Conservation (phyloP, 2,888 invertebrate genomes). For the Hoplodrina blanda region DNA sequence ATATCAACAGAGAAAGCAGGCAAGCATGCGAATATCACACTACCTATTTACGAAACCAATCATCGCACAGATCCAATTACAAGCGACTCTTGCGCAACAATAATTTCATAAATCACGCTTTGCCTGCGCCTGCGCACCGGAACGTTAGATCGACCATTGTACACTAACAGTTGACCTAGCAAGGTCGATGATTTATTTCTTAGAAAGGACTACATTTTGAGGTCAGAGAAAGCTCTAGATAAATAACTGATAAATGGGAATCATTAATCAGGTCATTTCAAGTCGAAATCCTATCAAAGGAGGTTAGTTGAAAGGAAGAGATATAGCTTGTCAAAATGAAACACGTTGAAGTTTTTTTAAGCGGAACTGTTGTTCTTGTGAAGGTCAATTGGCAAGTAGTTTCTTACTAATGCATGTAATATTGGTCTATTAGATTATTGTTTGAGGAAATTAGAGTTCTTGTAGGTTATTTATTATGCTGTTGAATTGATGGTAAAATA, state of each 20-base stretch:
- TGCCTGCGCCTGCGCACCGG: constrained; percentile 53
- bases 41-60: constrained; percentile 41
- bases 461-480: constrained; percentile 13
- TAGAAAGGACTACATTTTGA: constrained; percentile 58
- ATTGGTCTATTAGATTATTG: constrained; percentile 38
- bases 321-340: constrained; percentile 20
- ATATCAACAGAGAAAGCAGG: constrained; percentile 35
- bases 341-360: constrained; percentile 21
- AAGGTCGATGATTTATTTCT: constrained; percentile 68
- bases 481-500: background rate
- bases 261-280: constrained; percentile 25
- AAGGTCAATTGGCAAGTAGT: constrained; percentile 43
- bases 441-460: constrained; percentile 42
- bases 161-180: constrained; percentile 69
- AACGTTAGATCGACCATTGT: constrained; percentile 47
- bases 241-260: constrained; percentile 28
- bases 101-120: constrained; percentile 59
- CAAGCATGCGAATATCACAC: constrained; percentile 19
- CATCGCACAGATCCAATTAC: constrained; percentile 58
- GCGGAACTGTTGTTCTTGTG: constrained; percentile 32
- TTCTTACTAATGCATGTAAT: constrained; percentile 23
- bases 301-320: background rate
- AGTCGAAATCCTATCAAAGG: constrained; percentile 13
- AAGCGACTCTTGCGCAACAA: constrained; percentile 57
- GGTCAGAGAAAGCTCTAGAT: constrained; percentile 61